phyloP scores from a whole-genome alignment of 2,888 invertebrate genomes.

The Ophraella communa region DNA sequence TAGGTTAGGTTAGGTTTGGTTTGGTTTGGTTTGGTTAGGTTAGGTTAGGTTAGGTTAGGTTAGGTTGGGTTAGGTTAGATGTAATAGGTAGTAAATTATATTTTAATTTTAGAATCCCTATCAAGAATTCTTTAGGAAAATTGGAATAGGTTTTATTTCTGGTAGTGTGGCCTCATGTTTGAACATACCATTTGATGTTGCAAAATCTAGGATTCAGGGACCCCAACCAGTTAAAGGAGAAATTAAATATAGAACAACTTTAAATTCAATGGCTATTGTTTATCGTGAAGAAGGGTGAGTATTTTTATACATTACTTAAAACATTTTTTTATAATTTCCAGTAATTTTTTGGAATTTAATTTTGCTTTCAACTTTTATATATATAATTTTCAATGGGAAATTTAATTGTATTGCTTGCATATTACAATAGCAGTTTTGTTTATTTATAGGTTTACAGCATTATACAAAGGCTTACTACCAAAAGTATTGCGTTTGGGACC shows the following conservation, averaged over 20 bases:
- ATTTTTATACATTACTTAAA: too few species aligned
- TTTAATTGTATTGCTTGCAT: neutral
- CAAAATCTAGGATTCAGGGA: slow-evolving; percentile 93
- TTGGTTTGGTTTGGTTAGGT: too few species aligned
- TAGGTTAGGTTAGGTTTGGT: too few species aligned
- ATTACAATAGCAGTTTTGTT: slow-evolving; percentile 3
- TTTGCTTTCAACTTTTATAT: too few species aligned
- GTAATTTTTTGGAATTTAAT: too few species aligned
- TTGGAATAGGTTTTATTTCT: slow-evolving; percentile 84
- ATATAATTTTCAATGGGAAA: too few species aligned
- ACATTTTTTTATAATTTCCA: too few species aligned
- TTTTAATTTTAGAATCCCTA: slow-evolving; percentile 66
- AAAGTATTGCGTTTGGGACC: slow-evolving; percentile 92
- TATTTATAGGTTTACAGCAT: slow-evolving; percentile 75
- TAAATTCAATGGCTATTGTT: slow-evolving; percentile 74
- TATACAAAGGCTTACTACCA: slow-evolving; percentile 91
- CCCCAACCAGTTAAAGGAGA: slow-evolving; percentile 78
- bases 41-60: too few species aligned
- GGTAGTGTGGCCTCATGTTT: slow-evolving; percentile 85
- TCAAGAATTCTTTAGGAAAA: slow-evolving; percentile 76
- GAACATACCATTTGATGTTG: slow-evolving; percentile 96
- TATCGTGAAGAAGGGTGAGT: slow-evolving; percentile 88
- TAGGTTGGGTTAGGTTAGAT: too few species aligned
- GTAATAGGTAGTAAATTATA: too few species aligned
- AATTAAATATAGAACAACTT: slow-evolving; percentile 80